Base-by-base conservation (phyloP, 2,113 vertebrate species). In the Megaleporinus macrocephalus region DNA sequence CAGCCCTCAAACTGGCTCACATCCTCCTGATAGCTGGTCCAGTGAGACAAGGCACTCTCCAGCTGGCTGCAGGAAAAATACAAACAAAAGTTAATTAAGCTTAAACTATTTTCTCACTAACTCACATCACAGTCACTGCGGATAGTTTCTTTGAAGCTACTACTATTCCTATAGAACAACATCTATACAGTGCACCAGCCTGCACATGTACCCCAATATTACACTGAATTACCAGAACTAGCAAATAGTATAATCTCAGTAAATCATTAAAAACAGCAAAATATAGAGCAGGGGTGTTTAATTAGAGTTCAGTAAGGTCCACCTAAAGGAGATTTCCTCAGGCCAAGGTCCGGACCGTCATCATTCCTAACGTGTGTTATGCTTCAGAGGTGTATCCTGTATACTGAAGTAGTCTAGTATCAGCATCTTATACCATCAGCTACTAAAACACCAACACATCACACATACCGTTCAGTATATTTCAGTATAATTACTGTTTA, bases 21-120 rank as follows among this genome's bases (percentile, higher is more conserved):
- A 0, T 98, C 98, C 86, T 99, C 98, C 91, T 98, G 97, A 65
- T 98, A 99, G 89, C 96, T 99, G 66, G 97, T 99, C 98, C 98
- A 99, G 79, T 98, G 96, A 0, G 97, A 99, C 22, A 98, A 95
- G 16, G 96, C 95, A 1, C 97, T 97, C 92, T 99, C 98, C 33
- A 99, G 90, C 85, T 98, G 98, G 87, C 98, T 99, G 94, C 30
- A 93, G 30, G 70, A 18, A 1, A 69, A 79, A 82, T 0, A 41
- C 22, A 72, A 13, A 13, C 30, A 75, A 1, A 3, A 63, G 33
- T 11, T 66, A 63, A 76, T 5, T 22, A 22, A 55, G 53, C 53
- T 55, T 1, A 55, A 55, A 20, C 53, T 51, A 15, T 51, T 16
- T 1, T 51, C 76, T 27, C 36, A 83, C 24, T 4, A 73, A 51